Evolutionary conservation across 2,113 vertebrate species (phyloP).

Genomic region (Ailurus styani): DNA sequence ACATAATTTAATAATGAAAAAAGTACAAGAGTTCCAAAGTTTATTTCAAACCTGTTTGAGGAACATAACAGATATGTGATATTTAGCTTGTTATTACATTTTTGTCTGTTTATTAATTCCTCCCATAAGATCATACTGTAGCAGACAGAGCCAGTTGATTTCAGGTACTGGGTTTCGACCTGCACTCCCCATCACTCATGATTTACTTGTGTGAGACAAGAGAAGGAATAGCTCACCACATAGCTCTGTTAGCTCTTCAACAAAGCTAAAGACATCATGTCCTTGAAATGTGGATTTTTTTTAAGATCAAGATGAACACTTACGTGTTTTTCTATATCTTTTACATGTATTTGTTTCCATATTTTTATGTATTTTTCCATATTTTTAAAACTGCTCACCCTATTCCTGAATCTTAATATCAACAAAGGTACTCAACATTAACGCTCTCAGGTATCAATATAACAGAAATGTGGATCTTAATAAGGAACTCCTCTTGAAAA

Average conservation of each 20-base stretch:
- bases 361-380: neutral
- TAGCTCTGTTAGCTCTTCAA: neutral
- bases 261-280: neutral
- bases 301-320: neutral
- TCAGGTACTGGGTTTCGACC: neutral
- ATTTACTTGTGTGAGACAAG: neutral
- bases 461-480: neutral
- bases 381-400: neutral
- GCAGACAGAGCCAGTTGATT: neutral
- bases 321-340: neutral
- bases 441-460: neutral
- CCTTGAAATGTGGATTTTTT: neutral
- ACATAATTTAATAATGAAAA: neutral
- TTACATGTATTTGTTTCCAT: neutral
- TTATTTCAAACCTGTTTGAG: neutral
- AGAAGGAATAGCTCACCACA: neutral
- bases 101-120: neutral
- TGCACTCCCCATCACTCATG: neutral
- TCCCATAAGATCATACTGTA: neutral
- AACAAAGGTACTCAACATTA: neutral
- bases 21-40: neutral
- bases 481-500: neutral
- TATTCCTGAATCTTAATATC: neutral
- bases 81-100: neutral
- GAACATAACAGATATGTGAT: neutral